Base-by-base conservation (phyloP, 2,888 invertebrate genomes). In the Deilephila elpenor region DNA sequence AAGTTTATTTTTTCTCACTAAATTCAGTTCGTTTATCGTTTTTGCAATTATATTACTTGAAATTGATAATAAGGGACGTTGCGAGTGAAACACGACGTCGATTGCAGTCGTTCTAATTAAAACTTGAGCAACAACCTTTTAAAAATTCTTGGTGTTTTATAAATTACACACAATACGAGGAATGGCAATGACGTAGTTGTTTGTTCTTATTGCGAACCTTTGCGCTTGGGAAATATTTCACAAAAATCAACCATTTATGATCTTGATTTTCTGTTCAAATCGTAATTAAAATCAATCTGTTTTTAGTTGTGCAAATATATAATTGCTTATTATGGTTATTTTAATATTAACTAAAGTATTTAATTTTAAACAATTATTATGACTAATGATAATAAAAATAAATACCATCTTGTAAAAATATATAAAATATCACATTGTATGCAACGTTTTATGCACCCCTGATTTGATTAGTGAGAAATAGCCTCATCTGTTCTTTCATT, bases 1-100 rank as follows among this genome's bases (percentile, higher is more conserved):
- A 32, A 25, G 61, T 60, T 34, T 32, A 67, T 37, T 37, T 56
- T 70, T 67, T 72, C 60, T 72, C 59, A 71, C 56, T 59, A 71
- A 71, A 34, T 59, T 71, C 56, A 8, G 3, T 56, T 71, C 32
- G 32, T 32, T 56, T 56, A 56, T 71, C 51, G 44, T 67, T 67
- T 44, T 51, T 25, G 51, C 44, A 51, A 67, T 67, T 14, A 20
- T 67, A 51, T 67, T 67, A 51, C 62, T 72, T 17, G 56, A 20
- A 61, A 64, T 56, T 51, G 25, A 67, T 67, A 67, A 67, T 67
- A 67, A 67, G 25, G 51, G 20, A 14, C 25, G 20, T 51, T 14
- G 51, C 67, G 37, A 14, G 64, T 20, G n/a, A n/a, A 56, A 20
- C 44, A 25, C 29, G 51, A 51, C 5, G 64, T 44, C 44, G 29